Evolutionary conservation across 2,113 vertebrate species (phyloP), one percentile per base, ranked within the genome.

Genomic region (Ascaphus truei): DNA sequence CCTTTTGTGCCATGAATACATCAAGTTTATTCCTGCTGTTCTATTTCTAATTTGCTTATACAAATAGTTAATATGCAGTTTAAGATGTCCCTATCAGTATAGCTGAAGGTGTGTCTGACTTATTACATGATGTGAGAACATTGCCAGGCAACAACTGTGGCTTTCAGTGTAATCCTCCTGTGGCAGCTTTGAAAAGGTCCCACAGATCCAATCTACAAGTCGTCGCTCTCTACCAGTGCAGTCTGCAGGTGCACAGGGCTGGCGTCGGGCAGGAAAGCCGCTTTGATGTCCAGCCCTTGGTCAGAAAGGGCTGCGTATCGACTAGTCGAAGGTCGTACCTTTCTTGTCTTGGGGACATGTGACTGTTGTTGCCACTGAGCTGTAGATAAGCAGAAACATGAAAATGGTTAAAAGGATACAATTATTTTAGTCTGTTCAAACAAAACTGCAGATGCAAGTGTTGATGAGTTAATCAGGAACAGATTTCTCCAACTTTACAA

Each of bases 291-390:
- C 78, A 99, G 91, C 62, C 97, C 97, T 82, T 95, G 88, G 87
- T 99, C 96, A 20, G 94, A 98, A 74, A 98, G 93, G 1, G 95
- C 97, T 7, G 97, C 97, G 0, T 99, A 98, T 72, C 97, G 93
- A 76, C 97, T 98, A 73, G 95, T 83, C 1, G 96, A 98, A 20
- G 95, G 96, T 68, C 96, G 93, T 68, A 98, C 94, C 79, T 96
- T 96, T 83, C 93, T 98, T 62, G 92, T 93, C 80, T 94, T 98
- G 43, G 93, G 92, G 59, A 87, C 91, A 75, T 93, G 92, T 48
- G 92, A 76, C 34, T 86, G 92, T 80, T 97, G 96, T 78, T 98
- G 96, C 94, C 95, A 98, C 76, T 97, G 97, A 83, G 95, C 96
- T 98, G 16, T 0, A 65, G 78, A 59, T 52, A 59, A 69, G 73